A percentile compares a stretch with the other conserved stretches of the same genome.
phyloP scores from a whole-genome alignment of 2,113 vertebrate species.

The Hippocampus abdominalis region DNA sequence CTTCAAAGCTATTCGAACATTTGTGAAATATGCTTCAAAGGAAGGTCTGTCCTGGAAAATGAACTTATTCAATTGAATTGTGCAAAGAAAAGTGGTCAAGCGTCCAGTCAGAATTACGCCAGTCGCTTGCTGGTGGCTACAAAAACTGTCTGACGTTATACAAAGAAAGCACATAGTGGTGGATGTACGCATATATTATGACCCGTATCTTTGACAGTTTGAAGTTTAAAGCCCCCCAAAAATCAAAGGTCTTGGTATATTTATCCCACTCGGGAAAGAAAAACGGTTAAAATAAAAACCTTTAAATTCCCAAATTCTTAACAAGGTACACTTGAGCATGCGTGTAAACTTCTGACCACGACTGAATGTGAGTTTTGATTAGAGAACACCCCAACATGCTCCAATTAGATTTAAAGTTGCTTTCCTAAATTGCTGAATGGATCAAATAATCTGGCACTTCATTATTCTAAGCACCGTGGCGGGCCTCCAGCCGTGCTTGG shows the following conservation, averaged over 20 bases:
- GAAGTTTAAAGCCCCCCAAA: no score
- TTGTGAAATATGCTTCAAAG: background rate
- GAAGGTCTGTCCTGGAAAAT: background rate
- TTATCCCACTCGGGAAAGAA: no score
- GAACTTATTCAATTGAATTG: background rate
- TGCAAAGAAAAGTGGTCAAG: background rate
- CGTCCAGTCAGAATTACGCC: no score
- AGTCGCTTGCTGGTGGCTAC: no score
- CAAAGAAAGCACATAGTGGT: no score
- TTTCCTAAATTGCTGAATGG: constrained; percentile 59
- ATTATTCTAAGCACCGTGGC: constrained; percentile 62
- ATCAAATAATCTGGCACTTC: constrained; percentile 52
- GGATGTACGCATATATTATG: no score
- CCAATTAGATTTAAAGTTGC: constrained; percentile 50
- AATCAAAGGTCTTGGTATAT: no score
- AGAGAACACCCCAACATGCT: constrained; percentile 30
- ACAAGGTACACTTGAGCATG: background rate
- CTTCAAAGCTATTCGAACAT: background rate
- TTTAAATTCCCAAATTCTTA: background rate
- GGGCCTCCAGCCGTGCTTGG: constrained; percentile 35
- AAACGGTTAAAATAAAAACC: background rate
- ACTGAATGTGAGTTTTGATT: no score
- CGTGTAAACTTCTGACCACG: background rate
- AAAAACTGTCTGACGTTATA: background rate
- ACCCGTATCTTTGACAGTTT: no score